phyloP scores from a whole-genome alignment of 2,797 vertebrate species.

The Pseudopleuronectes americanus region DNA sequence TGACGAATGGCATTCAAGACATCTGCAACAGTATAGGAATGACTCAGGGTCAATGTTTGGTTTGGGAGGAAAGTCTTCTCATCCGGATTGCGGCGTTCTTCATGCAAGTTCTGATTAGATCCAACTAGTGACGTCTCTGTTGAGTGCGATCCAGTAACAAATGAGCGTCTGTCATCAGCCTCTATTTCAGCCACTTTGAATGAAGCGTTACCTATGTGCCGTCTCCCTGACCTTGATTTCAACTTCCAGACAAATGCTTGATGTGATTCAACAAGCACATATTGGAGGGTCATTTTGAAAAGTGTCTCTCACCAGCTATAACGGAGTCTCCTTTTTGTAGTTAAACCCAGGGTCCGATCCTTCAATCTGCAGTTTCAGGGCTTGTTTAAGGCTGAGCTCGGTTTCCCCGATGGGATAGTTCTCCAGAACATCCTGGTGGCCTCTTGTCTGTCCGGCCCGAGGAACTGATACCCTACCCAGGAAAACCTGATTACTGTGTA shows the following conservation, averaged over 20 bases:
- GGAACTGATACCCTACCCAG: slow-evolving; percentile 94
- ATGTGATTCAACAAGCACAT: slow-evolving; percentile 32
- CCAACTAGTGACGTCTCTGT: slow-evolving; percentile 45
- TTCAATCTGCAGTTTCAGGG: slow-evolving; percentile 98
- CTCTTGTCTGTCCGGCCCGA: slow-evolving; percentile 87
- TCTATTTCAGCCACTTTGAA: slow-evolving; percentile 25
- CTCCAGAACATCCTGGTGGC: slow-evolving; percentile 93
- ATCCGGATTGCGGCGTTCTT: slow-evolving; percentile 48
- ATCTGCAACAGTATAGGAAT: slow-evolving; percentile 78
- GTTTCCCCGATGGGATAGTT: slow-evolving; percentile 93
- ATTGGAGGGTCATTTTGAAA: slow-evolving; percentile 26
- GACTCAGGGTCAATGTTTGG: slow-evolving; percentile 61
- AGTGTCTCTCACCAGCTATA: slow-evolving; percentile 89
- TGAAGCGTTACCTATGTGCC: slow-evolving; percentile 5
- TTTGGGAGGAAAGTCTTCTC: slow-evolving; percentile 48
- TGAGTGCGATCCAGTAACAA: slow-evolving; percentile 46
- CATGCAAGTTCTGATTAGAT: slow-evolving; percentile 53
- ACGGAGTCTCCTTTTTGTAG: slow-evolving; percentile 98
- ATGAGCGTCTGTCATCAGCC: slow-evolving; percentile 29
- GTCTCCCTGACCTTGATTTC: slow-evolving; percentile 27
- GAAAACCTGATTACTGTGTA: slow-evolving; percentile 97
- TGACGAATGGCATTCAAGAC: slow-evolving; percentile 73
- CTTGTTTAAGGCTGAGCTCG: slow-evolving; percentile 98
- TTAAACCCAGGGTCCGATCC: slow-evolving; percentile 94
- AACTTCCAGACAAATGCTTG: slow-evolving; percentile 40